Evolutionary conservation across 2,888 invertebrate genomes (phyloP), one percentile per base, ranked within the genome.

Genomic region (Parelbella ahira): DNA sequence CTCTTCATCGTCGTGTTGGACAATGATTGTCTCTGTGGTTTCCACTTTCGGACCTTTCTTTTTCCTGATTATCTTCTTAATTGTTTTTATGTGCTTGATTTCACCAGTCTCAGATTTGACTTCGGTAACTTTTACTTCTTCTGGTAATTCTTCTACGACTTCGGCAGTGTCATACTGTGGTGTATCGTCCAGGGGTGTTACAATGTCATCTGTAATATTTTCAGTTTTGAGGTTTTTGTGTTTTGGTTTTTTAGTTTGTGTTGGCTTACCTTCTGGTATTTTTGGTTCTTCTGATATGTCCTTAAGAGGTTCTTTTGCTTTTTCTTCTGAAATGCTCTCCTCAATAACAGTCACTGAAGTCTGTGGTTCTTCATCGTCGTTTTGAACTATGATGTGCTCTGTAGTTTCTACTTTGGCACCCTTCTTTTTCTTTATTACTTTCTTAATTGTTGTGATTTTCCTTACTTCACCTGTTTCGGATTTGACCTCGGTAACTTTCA

Each of bases 401-500:
- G 54, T 58, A 0, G 54, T 53, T 45, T 52, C 49, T 1, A 50
- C 23, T 18, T 49, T 57, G 1, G 56, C 68, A 21, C 68, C 72
- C 44, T 64, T 63, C 28, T 60, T 67, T 12, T 36, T 48, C 3
- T 36, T 25, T 6, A 68, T 44, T 0, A 79, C 63, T 0, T 69
- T 75, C 0, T 71, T 74, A 0, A 71, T 53, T 0, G 53, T 59
- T 32, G 56, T 60, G 1, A 73, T 71, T 45, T 62, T 63, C 27
- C 65, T 67, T 1, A 65, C 49, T 37, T 69, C 70, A 1, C 71
- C 74, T 45, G 64, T 57, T 44, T 67, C 54, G 1, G 81, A 75
- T 4, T 65, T 60, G 4, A 80, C 71, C 54, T 82, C 77, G 10
- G 23, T 24, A 8, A 79, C 51, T 13, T 72, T 67, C 1, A 77